Evolutionary conservation across 2,888 invertebrate species (phyloP), one percentile per base, ranked within the genome.

Genomic region (Tuberolachnus salignus): DNA sequence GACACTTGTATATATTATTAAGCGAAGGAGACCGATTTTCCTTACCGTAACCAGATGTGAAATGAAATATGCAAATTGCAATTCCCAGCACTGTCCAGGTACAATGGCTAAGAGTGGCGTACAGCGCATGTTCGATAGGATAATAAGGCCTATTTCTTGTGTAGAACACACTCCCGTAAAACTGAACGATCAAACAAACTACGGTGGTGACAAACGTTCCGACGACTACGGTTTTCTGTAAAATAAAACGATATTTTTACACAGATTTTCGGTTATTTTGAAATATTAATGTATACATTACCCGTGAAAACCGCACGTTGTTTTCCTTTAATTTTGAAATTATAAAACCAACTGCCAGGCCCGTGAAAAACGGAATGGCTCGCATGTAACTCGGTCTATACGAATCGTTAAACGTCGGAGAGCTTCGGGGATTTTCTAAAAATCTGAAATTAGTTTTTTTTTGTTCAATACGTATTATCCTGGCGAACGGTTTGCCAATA

Each of bases 361-460:
- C 71, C 11, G 11, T 19, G 10, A 72, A 72, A 44, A 49, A 72
- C 4, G 72, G 61, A 1, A 9, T 26, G 8, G 16, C 49, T 61
- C 72, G 14, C 59, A 61, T 59, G 16, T 72, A 72, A 61, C 72
- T 72, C 13, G 49, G 19, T 49, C 72, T 72, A 26, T 72, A 72
- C 1, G 19, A 3, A 34, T 57, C n/a, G 57, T 57, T 71, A 23
- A 71, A 71, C 10, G 57, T 21, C 13, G 21, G 11, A 11, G 57
- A 71, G 23, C 44, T 57, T 46, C 71, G 57, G 21, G 23, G 11
- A 3, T 71, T 57, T 57, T 57, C 23, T n/a, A 71, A 46, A n/a
- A 57, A 57, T 44, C 71, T 71, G 16, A 57, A 71, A 71, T 26
- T 16, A 55, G 26, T 49, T 23, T 46, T 49, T 23, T 46, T 46